These are phyloP conservation scores for Leptopilina drosophilae DNA, from an alignment of 2,888 invertebrate genomes.

Conservation along the genomic window DNA sequence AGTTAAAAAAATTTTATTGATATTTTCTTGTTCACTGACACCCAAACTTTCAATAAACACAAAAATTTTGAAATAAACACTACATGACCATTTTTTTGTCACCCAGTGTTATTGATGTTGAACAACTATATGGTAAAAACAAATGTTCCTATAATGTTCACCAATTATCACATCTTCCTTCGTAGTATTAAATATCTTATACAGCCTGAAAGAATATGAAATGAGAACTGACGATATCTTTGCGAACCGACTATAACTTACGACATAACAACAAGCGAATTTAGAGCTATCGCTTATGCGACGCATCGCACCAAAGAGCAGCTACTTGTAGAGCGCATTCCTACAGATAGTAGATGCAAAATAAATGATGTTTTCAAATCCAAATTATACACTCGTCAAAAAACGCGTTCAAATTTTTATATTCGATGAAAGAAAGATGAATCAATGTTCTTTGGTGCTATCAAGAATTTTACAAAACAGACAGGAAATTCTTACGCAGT, in stretches of 20 bases:
- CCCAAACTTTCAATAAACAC: no score
- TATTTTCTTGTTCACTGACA: no score
- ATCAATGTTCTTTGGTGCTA: neutral
- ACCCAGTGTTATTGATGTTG: no score
- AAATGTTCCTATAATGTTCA: no score
- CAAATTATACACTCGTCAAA: neutral
- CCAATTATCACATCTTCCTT: no score
- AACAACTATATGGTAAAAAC: no score
- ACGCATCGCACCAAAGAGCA: neutral
- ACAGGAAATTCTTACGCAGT: neutral
- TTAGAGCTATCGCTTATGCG: neutral
- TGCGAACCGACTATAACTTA: neutral
- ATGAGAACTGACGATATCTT: neutral
- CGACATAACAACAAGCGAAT: neutral
- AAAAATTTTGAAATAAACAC: no score
- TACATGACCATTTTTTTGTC: no score
- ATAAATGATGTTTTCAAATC: slow-evolving; percentile 35
- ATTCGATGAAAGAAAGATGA: neutral
- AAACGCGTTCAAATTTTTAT: neutral
- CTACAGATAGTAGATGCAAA: slow-evolving; percentile 6
- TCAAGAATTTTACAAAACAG: neutral
- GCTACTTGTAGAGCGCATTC: neutral
- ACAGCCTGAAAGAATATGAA: neutral
- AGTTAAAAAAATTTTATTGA: no score
- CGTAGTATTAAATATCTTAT: slow-evolving; percentile 15